Percentiles rank a stretch among this genome's conserved stretches.
phyloP scores from a whole-genome alignment of 1,140 invertebrate genomes.

The Lordiphosa mommai region DNA sequence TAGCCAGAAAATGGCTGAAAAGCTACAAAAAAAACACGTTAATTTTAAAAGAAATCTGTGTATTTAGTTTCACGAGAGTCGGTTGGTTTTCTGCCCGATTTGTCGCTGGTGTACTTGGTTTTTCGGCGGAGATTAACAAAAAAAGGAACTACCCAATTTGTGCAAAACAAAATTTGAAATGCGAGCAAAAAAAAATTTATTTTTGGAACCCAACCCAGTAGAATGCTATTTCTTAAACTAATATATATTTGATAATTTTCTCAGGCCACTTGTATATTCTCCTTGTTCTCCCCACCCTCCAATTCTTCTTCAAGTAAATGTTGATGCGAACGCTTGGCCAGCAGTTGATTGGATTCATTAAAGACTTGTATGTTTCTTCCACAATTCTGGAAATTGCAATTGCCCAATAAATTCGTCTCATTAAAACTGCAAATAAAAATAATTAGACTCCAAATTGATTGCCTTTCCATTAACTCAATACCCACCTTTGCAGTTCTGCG shows the following conservation, averaged over 20 bases:
- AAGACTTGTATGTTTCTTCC: slow-evolving; percentile 24
- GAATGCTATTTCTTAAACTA: slow-evolving; percentile 7
- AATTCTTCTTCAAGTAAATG: slow-evolving; percentile 43
- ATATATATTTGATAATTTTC: slow-evolving; percentile 15
- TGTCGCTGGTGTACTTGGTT: too few relatives aligned
- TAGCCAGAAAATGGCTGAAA: too few relatives aligned
- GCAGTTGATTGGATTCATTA: slow-evolving; percentile 41
- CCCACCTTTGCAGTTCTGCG: slow-evolving; percentile 44
- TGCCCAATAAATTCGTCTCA: slow-evolving; percentile 37
- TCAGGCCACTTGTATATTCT: slow-evolving; percentile 31
- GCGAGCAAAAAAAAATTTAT: too few relatives aligned
- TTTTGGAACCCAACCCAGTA: too few relatives aligned
- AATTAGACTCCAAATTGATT: background rate
- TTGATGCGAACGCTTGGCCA: slow-evolving; percentile 42
- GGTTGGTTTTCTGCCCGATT: too few relatives aligned
- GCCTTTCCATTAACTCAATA: background rate
- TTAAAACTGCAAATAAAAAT: slow-evolving; percentile 33
- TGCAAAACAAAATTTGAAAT: too few relatives aligned
- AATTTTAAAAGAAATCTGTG: too few relatives aligned
- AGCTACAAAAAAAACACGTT: too few relatives aligned
- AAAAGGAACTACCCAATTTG: too few relatives aligned
- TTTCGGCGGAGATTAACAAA: too few relatives aligned
- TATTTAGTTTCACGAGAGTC: too few relatives aligned
- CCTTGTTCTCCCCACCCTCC: slow-evolving; percentile 44
- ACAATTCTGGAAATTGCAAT: slow-evolving; percentile 47